A percentile compares a stretch with the other conserved stretches of the same genome.
Conservation (phyloP, 2,797 vertebrate genomes). For the Garrulus glandarius region DNA sequence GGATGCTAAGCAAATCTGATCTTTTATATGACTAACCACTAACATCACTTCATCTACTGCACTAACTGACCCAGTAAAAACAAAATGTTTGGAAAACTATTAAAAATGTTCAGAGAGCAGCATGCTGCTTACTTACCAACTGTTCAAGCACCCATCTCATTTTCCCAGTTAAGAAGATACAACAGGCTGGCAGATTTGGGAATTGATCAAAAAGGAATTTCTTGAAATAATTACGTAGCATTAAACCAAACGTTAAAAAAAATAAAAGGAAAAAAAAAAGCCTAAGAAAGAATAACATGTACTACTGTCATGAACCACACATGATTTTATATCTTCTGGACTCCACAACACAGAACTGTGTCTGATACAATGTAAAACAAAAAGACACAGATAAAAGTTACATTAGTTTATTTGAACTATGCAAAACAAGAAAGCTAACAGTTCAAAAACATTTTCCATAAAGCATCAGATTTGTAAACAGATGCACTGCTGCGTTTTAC, state of each 20-base stretch:
- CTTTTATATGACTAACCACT: conserved; percentile 23
- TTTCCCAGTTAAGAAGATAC: conserved; percentile 80
- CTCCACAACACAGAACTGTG: conserved; percentile 71
- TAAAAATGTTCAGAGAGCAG: conserved; percentile 73
- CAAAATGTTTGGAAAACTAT: conserved; percentile 72
- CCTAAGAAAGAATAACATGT: conserved; percentile 61
- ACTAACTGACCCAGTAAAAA: conserved; percentile 54
- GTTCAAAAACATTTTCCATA: conserved; percentile 60
- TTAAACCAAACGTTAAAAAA: conserved; percentile 67
- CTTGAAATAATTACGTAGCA: conserved; percentile 77
- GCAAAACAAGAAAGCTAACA: conserved; percentile 64
- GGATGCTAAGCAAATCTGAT: conserved; percentile 55
- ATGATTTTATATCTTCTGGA: conserved; percentile 75
- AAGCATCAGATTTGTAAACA: conserved; percentile 57
- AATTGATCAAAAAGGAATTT: conserved; percentile 80
- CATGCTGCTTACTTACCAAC: conserved; percentile 81
- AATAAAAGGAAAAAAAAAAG: background rate
- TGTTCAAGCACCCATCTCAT: conserved; percentile 79
- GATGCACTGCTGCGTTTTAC: conserved; percentile 67
- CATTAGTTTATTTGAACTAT: conserved; percentile 74
- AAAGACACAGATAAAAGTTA: conserved; percentile 69
- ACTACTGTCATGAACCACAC: conserved; percentile 75
- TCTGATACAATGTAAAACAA: conserved; percentile 66
- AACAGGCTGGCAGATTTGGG: conserved; percentile 80
- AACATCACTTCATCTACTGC: conserved; percentile 31